phyloP scores from a whole-genome alignment of 92 coral and sea anemone genomes.

The Porites divaricata region DNA sequence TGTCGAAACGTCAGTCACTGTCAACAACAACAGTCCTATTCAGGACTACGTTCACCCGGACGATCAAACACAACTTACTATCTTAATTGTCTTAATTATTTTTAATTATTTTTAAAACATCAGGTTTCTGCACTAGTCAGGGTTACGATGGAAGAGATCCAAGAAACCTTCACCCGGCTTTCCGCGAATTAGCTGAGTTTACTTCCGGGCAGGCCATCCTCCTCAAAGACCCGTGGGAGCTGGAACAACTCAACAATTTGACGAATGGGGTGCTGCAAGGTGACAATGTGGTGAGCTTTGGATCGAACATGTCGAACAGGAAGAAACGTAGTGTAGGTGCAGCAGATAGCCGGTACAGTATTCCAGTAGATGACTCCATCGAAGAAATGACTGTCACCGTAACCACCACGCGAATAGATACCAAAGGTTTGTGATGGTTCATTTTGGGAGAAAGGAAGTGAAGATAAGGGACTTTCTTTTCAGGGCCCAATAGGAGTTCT shows the following conservation, averaged over 20 bases:
- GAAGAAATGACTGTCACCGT: constrained; percentile 73
- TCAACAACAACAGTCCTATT: no score
- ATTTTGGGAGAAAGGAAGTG: neutral
- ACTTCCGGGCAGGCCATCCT: constrained; percentile 77
- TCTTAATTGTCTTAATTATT: no score
- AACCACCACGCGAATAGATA: constrained; percentile 21
- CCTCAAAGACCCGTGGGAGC: constrained; percentile 59
- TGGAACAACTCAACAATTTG: constrained; percentile 66
- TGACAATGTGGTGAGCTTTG: constrained; percentile 66
- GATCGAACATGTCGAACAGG: constrained; percentile 59
- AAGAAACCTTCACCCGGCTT: constrained; percentile 54
- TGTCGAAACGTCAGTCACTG: no score
- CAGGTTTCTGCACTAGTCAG: constrained; percentile 16
- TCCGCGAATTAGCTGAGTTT: constrained; percentile 69
- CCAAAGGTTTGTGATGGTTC: constrained; percentile 6
- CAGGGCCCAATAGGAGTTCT: no score
- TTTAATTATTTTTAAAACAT: no score
- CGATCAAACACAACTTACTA: no score
- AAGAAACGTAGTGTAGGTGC: constrained; percentile 60
- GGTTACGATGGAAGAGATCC: neutral
- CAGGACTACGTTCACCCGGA: no score
- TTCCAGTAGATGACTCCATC: constrained; percentile 85
- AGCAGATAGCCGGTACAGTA: constrained; percentile 32
- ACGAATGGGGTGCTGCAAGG: constrained; percentile 84
- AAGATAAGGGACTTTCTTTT: neutral